phyloP scores from a whole-genome alignment of 2,113 vertebrate genomes.

The Bombycilla garrulus region DNA sequence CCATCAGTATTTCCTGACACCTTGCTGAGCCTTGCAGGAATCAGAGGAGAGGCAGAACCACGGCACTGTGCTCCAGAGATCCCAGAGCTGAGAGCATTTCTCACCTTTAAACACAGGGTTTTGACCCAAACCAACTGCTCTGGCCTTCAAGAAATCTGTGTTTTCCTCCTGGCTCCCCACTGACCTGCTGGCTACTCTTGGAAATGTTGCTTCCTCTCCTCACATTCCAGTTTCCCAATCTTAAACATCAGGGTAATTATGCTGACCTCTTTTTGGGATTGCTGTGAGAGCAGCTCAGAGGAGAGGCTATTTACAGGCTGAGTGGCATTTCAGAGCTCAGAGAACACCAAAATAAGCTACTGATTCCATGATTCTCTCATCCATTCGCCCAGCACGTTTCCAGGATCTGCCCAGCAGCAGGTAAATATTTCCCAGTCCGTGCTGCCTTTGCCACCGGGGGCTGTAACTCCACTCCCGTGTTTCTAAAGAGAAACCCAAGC shows the following conservation, averaged over 20 bases:
- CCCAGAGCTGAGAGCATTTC: not conserved
- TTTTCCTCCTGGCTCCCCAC: not conserved
- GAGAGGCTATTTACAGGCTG: not conserved
- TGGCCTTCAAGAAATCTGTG: not conserved
- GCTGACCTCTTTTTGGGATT: slow-evolving; percentile 38
- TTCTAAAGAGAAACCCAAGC: slow-evolving; percentile 32
- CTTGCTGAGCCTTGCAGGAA: not conserved
- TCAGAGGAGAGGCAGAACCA: not conserved
- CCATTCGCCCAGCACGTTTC: not conserved
- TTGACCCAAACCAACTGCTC: not conserved
- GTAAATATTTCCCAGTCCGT: not conserved
- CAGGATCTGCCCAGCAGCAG: not conserved
- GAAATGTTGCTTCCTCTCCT: slow-evolving; percentile 1
- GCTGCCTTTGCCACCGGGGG: not conserved
- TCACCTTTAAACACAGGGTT: not conserved
- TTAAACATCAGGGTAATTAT: slow-evolving; percentile 14
- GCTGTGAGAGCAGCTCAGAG: not conserved
- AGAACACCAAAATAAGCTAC: not conserved
- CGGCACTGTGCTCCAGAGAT: not conserved
- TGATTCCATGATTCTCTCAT: not conserved
- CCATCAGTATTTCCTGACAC: not conserved
- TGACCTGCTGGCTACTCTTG: not conserved
- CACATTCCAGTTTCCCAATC: slow-evolving; percentile 23
- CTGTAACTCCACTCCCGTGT: not conserved
- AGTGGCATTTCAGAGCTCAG: not conserved